Conservation (phyloP, 2,888 invertebrate species). For the Melitaea athalia region DNA sequence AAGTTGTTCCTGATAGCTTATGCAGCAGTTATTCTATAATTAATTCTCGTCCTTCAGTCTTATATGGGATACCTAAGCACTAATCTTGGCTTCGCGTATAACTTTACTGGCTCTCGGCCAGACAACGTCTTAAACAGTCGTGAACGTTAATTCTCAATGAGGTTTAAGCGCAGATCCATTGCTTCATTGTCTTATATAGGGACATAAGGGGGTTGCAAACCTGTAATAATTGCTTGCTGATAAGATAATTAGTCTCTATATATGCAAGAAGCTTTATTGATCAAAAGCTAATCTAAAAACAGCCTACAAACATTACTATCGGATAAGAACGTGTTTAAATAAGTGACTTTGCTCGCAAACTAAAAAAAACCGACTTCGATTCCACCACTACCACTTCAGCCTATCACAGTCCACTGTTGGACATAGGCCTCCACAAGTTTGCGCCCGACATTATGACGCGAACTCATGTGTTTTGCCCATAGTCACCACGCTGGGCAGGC, state of each 20-base stretch:
- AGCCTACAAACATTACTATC: too few species aligned
- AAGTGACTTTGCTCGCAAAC: too few species aligned
- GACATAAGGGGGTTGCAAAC: neutral
- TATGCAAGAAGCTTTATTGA: neutral
- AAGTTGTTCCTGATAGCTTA: constrained; percentile 35
- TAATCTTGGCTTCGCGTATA: constrained; percentile 37
- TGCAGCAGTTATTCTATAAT: constrained; percentile 39
- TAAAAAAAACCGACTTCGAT: too few species aligned
- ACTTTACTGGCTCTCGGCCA: constrained; percentile 35
- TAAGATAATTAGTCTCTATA: neutral
- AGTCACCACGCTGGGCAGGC: too few species aligned
- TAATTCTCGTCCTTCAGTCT: constrained; percentile 34
- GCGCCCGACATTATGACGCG: too few species aligned
- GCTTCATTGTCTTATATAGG: constrained; percentile 8
- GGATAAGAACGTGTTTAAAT: too few species aligned
- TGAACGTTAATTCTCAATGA: constrained; percentile 32
- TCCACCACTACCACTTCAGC: too few species aligned
- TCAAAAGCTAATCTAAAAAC: neutral
- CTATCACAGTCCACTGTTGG: too few species aligned
- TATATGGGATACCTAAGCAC: constrained; percentile 37
- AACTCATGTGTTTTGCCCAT: too few species aligned
- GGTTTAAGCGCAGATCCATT: constrained; percentile 16
- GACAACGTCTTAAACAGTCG: constrained; percentile 28
- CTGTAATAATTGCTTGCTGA: neutral
- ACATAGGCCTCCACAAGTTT: too few species aligned